A percentile compares a stretch with the other conserved stretches of the same genome.
Evolutionary conservation across 2,797 vertebrate species (phyloP).

Genomic region (Acridotheres tristis): DNA sequence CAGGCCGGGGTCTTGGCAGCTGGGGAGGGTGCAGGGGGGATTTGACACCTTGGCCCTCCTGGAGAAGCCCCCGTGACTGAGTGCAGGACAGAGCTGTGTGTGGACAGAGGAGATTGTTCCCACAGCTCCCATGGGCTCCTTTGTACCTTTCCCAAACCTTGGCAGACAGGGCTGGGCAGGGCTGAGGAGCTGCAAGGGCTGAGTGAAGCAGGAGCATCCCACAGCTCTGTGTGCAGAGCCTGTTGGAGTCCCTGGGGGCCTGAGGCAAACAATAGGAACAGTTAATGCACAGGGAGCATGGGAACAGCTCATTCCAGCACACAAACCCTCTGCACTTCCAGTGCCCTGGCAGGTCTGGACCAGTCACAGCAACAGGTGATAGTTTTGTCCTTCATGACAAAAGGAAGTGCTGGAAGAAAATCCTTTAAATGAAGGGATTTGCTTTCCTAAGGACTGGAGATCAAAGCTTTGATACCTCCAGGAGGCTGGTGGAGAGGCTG

Average conservation of each 20-base stretch:
- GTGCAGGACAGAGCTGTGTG: neutral
- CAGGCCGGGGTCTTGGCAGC: rapidly evolving
- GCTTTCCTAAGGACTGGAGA: neutral
- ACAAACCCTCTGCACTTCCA: neutral
- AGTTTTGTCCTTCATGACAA: neutral
- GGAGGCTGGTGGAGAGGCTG: neutral
- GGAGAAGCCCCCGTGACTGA: rapidly evolving
- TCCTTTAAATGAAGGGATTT: neutral
- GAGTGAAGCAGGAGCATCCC: neutral
- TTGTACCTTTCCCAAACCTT: neutral
- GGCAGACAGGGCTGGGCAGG: neutral
- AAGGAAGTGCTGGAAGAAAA: neutral
- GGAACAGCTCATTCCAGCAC: neutral
- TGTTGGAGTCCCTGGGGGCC: neutral
- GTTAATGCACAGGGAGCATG: neutral
- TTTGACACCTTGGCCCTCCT: neutral
- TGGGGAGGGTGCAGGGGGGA: neutral
- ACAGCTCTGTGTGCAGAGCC: neutral
- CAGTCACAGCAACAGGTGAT: neutral
- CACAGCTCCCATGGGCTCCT: neutral
- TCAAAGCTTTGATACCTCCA: neutral
- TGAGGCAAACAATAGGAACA: neutral
- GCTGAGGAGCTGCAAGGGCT: neutral
- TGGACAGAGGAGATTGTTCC: neutral
- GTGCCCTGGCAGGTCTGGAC: rapidly evolving